phyloP scores from a whole-genome alignment of 2,888 invertebrate species.

The Mimas tiliae region DNA sequence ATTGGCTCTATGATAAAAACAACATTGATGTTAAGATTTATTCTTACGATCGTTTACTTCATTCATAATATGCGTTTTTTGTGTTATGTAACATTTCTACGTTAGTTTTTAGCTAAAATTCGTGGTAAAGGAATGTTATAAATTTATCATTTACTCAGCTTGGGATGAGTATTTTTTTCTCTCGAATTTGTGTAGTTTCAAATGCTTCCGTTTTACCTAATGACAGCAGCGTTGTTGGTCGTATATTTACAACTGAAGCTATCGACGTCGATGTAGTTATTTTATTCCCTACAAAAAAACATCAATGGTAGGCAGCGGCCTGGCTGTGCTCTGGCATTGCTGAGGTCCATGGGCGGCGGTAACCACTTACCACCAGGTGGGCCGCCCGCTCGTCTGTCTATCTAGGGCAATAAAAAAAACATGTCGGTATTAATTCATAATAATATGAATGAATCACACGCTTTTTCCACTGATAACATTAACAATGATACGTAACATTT shows the following conservation, averaged over 20 bases:
- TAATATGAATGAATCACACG: background rate
- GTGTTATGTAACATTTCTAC: background rate
- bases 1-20: background rate
- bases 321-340: too few relatives aligned
- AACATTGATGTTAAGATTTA: background rate
- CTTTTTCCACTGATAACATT: background rate
- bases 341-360: too few relatives aligned
- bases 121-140: background rate
- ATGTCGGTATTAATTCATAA: background rate
- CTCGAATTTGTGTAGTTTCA: too few relatives aligned
- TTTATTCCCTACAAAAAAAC: too few relatives aligned
- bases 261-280: too few relatives aligned
- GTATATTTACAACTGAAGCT: too few relatives aligned
- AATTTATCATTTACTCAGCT: background rate
- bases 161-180: background rate
- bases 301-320: too few relatives aligned
- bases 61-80: background rate
- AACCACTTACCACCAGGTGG: too few relatives aligned
- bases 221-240: too few relatives aligned
- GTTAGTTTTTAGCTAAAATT: background rate
- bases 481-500: background rate
- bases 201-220: too few relatives aligned
- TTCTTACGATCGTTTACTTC: conserved; percentile 9
- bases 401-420: too few relatives aligned
- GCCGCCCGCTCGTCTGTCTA: too few relatives aligned